phyloP scores from a whole-genome alignment of 2,797 vertebrate genomes.

The Microctenopoma stevenorrisi region DNA sequence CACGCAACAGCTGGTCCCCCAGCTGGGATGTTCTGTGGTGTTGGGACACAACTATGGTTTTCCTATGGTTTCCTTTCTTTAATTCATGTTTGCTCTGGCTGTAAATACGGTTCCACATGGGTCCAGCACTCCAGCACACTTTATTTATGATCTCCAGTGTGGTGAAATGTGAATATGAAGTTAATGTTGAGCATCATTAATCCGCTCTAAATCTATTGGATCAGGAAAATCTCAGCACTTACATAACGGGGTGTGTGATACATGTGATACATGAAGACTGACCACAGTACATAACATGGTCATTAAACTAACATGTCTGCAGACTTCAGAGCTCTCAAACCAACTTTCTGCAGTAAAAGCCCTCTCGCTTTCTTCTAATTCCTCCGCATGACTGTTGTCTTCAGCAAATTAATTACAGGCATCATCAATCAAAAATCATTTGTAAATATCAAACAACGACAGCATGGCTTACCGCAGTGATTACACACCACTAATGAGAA shows the following conservation, averaged over 20 bases:
- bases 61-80: neutral
- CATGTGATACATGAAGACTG: too few species aligned
- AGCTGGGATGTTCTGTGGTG: neutral
- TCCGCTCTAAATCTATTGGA: neutral
- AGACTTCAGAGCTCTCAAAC: too few species aligned
- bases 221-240: neutral
- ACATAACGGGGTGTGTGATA: neutral
- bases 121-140: neutral
- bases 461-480: slow-evolving; percentile 46
- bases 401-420: slow-evolving; percentile 51
- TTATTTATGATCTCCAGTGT: neutral
- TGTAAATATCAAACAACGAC: slow-evolving; percentile 56
- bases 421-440: slow-evolving; percentile 66
- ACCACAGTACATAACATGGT: too few species aligned
- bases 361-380: slow-evolving; percentile 12
- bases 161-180: neutral
- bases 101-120: neutral
- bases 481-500: slow-evolving; percentile 72
- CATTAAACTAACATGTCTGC: too few species aligned
- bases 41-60: neutral
- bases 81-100: neutral
- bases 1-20: neutral
- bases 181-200: neutral
- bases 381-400: slow-evolving; percentile 31
- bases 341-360: slow-evolving; percentile 19